phyloP scores from a whole-genome alignment of 1,140 invertebrate genomes.

The Cydia strobilella region DNA sequence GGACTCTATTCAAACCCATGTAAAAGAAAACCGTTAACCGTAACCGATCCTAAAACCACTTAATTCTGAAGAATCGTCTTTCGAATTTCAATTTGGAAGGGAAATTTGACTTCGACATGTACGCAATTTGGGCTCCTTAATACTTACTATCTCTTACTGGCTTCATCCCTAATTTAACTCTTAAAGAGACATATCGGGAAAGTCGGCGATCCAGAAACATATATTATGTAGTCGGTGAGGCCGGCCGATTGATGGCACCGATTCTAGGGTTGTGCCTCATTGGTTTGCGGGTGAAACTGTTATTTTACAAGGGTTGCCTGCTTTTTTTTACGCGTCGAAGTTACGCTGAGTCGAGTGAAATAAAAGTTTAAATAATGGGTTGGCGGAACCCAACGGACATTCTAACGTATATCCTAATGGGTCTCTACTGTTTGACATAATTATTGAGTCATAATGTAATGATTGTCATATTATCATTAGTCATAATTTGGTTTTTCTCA shows the following conservation, averaged over 20 bases:
- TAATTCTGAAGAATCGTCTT: constrained; percentile 13
- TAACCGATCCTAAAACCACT: neutral
- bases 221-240: constrained; percentile 53
- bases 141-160: constrained; percentile 56
- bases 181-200: constrained; percentile 61
- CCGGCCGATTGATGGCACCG: constrained; percentile 56
- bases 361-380: neutral
- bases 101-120: constrained; percentile 38
- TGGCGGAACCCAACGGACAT: neutral
- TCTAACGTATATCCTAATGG: too few relatives aligned
- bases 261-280: constrained; percentile 57
- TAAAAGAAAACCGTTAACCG: neutral
- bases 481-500: too few relatives aligned
- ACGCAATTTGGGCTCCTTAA: constrained; percentile 49
- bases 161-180: constrained; percentile 72
- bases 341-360: neutral
- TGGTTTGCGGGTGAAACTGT: constrained; percentile 44
- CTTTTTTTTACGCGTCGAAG: neutral
- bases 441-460: too few relatives aligned
- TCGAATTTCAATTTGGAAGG: constrained; percentile 11
- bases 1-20: neutral
- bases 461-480: too few relatives aligned
- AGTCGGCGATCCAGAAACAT: constrained; percentile 59
- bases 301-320: constrained; percentile 3
- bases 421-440: too few relatives aligned